A percentile compares a stretch with the other conserved stretches of the same genome.
These are phyloP conservation scores for Trichogramma evanescens DNA, from an alignment of 2,888 invertebrate genomes.

Conservation along the genomic window DNA sequence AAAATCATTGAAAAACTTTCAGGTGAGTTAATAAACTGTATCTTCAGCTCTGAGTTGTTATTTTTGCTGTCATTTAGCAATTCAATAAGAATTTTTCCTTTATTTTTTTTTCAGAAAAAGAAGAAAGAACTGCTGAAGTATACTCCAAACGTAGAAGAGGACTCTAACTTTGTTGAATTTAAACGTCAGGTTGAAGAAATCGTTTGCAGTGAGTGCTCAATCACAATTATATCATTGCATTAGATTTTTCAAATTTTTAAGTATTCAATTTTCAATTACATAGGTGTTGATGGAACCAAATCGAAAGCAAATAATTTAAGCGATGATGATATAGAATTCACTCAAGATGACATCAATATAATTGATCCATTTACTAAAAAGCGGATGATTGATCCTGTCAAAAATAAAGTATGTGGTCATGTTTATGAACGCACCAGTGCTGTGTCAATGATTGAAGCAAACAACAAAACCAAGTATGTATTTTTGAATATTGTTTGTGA, in stretches of 20 bases:
- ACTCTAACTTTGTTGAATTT: conserved; percentile 23
- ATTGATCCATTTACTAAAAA: conserved; percentile 42
- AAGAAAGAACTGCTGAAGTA: conserved; percentile 21
- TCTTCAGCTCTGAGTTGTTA: too few relatives aligned
- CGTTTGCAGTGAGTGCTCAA: conserved; percentile 22
- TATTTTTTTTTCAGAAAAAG: conserved; percentile 25
- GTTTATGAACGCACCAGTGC: conserved; percentile 37
- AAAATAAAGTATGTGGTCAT: conserved; percentile 38
- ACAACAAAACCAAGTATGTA: conserved; percentile 33
- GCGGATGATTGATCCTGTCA: conserved; percentile 39
- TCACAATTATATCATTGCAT: not conserved
- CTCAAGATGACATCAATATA: conserved; percentile 29
- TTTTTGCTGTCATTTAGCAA: not conserved
- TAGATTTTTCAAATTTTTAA: not conserved
- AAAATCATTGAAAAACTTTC: conserved; percentile 2
- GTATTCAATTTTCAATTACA: conserved; percentile 1
- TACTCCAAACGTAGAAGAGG: conserved; percentile 17
- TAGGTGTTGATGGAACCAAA: conserved; percentile 9
- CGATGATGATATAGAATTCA: conserved; percentile 34
- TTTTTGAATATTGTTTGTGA: not conserved
- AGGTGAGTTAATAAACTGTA: not conserved
- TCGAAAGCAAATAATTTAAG: not conserved
- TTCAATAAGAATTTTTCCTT: not conserved
- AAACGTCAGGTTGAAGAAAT: conserved; percentile 25
- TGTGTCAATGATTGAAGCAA: conserved; percentile 29